A percentile compares a stretch with the other conserved stretches of the same genome.
phyloP scores from a whole-genome alignment of 2,888 invertebrate genomes.

The Alsophila aescularia region DNA sequence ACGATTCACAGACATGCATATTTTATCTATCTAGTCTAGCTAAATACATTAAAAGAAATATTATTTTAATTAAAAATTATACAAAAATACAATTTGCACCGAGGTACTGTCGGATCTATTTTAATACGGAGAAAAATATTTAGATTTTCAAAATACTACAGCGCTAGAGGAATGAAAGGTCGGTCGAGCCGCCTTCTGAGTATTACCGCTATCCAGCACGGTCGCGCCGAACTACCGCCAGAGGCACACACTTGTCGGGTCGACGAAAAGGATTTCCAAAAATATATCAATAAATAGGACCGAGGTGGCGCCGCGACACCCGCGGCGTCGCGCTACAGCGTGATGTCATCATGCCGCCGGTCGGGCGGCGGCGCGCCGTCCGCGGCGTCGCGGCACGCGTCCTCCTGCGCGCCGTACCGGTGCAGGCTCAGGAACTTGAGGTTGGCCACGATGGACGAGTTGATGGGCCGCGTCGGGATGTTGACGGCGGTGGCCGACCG shows the following conservation, averaged over 20 bases:
- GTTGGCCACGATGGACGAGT: constrained; percentile 75
- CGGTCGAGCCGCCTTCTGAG: constrained; percentile 75
- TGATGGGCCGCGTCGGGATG: constrained; percentile 67
- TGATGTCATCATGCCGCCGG: constrained; percentile 59
- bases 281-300: constrained; percentile 70
- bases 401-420: constrained; percentile 69
- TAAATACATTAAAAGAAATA: constrained; percentile 44
- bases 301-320: constrained; percentile 26
- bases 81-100: constrained; percentile 60
- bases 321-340: constrained; percentile 57
- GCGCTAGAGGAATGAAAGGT: constrained; percentile 78
- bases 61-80: constrained; percentile 53
- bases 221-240: constrained; percentile 49
- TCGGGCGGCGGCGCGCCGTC: constrained; percentile 42
- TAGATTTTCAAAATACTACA: constrained; percentile 63
- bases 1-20: constrained; percentile 28
- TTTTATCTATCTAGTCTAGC: constrained; percentile 28
- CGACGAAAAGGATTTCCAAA: constrained; percentile 71
- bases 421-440: constrained; percentile 76
- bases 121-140: constrained; percentile 52
- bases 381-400: constrained; percentile 44
- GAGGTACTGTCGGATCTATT: constrained; percentile 54
- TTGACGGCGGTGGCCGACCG: constrained; percentile 73
- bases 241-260: constrained; percentile 76
- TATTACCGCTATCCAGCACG: constrained; percentile 73